Conservation (phyloP, 2,797 vertebrate genomes). For the Macropodus opercularis region DNA sequence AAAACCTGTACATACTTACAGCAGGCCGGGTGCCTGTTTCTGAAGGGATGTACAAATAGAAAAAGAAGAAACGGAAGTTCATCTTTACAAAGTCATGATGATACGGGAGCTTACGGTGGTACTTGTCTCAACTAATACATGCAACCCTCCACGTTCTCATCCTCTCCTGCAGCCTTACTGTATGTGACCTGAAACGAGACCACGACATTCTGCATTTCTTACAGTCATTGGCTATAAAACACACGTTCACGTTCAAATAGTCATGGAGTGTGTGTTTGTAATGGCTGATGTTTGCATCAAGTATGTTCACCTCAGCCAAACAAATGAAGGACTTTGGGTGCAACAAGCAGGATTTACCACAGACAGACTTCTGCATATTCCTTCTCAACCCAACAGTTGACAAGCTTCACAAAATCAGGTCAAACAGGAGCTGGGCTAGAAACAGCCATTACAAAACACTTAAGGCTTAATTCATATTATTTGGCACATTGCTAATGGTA, state of each 20-base stretch:
- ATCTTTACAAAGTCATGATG: constrained; percentile 53
- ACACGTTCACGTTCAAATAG: constrained; percentile 47
- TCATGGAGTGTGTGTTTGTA: constrained; percentile 46
- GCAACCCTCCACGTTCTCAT: constrained; percentile 27
- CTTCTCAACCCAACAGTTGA: constrained; percentile 38
- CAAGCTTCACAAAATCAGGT: constrained; percentile 43
- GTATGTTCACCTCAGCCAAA: constrained; percentile 52
- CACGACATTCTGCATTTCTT: constrained; percentile 37
- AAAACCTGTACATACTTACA: constrained; percentile 91
- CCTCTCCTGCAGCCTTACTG: constrained; percentile 25
- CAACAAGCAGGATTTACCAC: constrained; percentile 40
- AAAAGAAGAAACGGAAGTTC: constrained; percentile 52
- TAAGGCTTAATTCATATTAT: constrained; percentile 74
- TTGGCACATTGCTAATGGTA: constrained; percentile 54
- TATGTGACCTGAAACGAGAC: constrained; percentile 48
- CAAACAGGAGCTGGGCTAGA: constrained; percentile 36
- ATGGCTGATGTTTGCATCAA: constrained; percentile 63
- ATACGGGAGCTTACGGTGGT: constrained; percentile 29
- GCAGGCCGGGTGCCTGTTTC: constrained; percentile 63
- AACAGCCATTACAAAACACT: constrained; percentile 66
- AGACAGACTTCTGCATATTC: constrained; percentile 52
- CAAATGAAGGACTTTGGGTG: constrained; percentile 56
- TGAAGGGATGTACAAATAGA: constrained; percentile 60
- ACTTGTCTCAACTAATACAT: constrained; percentile 39
- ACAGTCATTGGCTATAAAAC: constrained; percentile 28